Base-by-base conservation (phyloP, 2,888 invertebrate genomes). In the Notocelia uddmanniana region DNA sequence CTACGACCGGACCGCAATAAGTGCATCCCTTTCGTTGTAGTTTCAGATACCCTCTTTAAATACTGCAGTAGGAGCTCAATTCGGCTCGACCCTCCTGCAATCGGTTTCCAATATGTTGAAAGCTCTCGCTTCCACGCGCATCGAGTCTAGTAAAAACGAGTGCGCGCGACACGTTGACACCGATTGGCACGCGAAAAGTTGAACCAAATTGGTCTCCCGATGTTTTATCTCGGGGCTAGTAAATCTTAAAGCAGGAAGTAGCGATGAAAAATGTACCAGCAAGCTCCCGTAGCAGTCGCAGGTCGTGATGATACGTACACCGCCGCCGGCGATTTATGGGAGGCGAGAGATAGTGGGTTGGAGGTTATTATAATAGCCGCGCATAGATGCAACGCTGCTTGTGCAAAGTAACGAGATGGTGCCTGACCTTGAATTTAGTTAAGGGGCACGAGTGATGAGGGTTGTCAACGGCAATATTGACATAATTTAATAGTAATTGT, bases 181-280 rank as follows among this genome's bases (percentile, higher is more conserved):
- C 45, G 45, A 45, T 45, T 3, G n/a, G 8, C 6, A 45, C n/a
- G 8, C n/a, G 45, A 45, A 45, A 45, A n/a, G 15, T 5, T n/a
- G n/a, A n/a, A n/a, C 45, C n/a, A 45, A 41, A n/a, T 2, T 45
- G 45, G n/a, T 45, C n/a, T 45, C 45, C 8, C 15, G 82, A 84
- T 85, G 82, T 77, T 77, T 81, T 84, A 88, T 85, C 85, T 81
- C 41, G 62, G 66, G 66, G 75, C 76, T 76, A 79, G 80, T 88
- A 87, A 89, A 87, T 89, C 85, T 83, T 73, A 50, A 68, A 78
- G 76, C 80, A 84, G 85, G 89, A 87, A 87, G 84, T 81, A 71
- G 71, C 73, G 81, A 83, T 87, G 88, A 88, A 89, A 88, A 89
- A 88, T 87, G 78, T 76, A 76, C 78, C 78, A 74, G 74, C 80